phyloP scores from a whole-genome alignment of 2,888 invertebrate genomes.

The Odontocolon sp. region DNA sequence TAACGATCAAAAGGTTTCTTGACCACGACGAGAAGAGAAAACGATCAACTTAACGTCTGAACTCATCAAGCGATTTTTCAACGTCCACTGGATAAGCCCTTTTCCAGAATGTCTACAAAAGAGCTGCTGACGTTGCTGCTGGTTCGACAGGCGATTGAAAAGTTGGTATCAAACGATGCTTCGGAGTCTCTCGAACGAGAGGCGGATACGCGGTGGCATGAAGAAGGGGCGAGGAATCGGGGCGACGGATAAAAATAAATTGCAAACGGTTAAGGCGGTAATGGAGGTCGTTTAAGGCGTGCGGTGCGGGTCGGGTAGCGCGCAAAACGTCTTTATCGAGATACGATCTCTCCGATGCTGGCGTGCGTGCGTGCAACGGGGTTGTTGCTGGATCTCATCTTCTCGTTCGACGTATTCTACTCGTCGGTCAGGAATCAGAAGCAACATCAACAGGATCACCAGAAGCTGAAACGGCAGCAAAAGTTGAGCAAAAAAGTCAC shows the following conservation, averaged over 20 bases:
- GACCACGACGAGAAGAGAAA: background rate
- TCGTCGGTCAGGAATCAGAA: background rate
- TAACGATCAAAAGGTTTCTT: background rate
- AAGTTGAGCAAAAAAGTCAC: slow-evolving; percentile 18
- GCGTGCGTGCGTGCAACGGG: background rate
- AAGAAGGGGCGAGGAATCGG: background rate
- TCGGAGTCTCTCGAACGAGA: background rate
- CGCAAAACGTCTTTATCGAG: slow-evolving; percentile 58
- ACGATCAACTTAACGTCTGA: no score
- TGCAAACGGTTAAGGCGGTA: slow-evolving; percentile 54
- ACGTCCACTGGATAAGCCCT: no score
- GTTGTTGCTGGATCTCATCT: slow-evolving; percentile 22
- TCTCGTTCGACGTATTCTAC: slow-evolving; percentile 6
- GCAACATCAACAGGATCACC: background rate
- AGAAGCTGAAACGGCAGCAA: slow-evolving; percentile 31
- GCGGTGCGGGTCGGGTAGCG: slow-evolving; percentile 1
- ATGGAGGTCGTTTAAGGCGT: slow-evolving; percentile 56
- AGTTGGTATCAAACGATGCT: no score
- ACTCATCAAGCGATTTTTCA: slow-evolving; percentile 18
- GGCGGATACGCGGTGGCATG: background rate
- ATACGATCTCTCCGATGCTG: slow-evolving; percentile 18
- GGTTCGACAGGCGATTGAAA: no score
- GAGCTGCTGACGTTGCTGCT: no score
- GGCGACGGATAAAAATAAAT: slow-evolving; percentile 57
- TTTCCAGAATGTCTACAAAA: no score